Evolutionary conservation across 2,888 invertebrate genomes (phyloP).

Genomic region (Hyalella azteca): DNA sequence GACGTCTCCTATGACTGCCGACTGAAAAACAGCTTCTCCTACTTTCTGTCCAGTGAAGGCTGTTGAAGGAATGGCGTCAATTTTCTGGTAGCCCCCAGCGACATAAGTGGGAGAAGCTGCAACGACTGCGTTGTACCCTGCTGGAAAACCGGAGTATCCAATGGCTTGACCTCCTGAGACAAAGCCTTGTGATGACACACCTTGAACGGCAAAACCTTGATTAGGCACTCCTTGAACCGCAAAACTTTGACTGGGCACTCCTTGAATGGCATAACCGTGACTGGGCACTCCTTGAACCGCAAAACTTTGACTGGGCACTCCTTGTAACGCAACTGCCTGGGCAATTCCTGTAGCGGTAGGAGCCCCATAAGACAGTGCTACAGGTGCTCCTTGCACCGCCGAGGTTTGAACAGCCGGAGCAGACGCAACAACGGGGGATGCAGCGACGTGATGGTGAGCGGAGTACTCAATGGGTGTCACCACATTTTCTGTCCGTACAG

Average conservation of each 20-base stretch:
- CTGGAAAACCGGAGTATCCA: neutral
- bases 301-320: neutral
- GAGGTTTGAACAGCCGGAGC: constrained; percentile 1
- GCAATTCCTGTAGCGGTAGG: neutral
- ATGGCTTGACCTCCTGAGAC: neutral
- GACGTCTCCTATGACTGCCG: neutral
- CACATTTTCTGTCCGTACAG: constrained; percentile 29
- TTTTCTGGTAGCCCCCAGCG: neutral
- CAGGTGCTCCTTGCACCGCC: neutral
- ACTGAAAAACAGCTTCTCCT: neutral
- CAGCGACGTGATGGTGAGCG: constrained; percentile 33
- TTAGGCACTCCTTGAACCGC: neutral
- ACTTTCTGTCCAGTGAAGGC: neutral
- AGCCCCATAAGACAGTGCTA: constrained; percentile 1
- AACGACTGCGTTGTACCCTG: neutral
- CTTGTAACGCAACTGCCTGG: neutral
- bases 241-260: neutral
- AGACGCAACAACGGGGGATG: neutral
- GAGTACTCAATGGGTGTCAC: constrained; percentile 17
- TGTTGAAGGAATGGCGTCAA: neutral
- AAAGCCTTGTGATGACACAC: neutral
- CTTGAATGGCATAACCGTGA: neutral
- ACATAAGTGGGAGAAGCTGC: neutral
- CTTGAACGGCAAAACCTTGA: neutral
- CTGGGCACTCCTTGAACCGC: neutral